Evolutionary conservation across 2,797 vertebrate genomes (phyloP), one percentile per base, ranked within the genome.

Genomic region (Oryzias dopingdopingensis): DNA sequence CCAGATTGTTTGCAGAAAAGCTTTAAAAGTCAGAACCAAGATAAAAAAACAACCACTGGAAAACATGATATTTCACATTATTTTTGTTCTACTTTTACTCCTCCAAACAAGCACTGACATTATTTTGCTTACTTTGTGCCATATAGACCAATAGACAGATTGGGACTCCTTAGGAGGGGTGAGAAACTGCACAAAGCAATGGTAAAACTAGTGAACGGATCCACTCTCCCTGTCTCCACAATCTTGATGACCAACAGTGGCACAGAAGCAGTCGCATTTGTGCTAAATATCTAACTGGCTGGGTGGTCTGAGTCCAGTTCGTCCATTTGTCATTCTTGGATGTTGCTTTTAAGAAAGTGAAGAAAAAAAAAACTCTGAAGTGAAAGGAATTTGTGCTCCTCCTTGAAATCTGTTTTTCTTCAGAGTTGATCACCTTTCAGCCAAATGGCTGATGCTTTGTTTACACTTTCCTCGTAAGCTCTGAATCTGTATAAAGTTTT

Each of bases 281-380:
- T 49, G 41, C 50, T 47, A 22, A 50, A 45, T 18, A 41, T 59
- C 5, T 53, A 43, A 41, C 17, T 52, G 20, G 20, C 46, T 48
- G 46, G 18, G 64, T 73, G 74, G 63, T 63, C 48, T 48, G 40
- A 56, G 1, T 70, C 43, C 52, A 51, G 58, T 44, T 50, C 43
- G 10, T 56, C 37, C 8, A 22, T 62, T 47, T 65, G 56, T 59
- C 17, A 32, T 37, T 63, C 64, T 66, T 54, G 56, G 51, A 53
- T 64, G 43, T 43, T 59, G 23, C 42, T 22, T 65, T 5, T 32
- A 42, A 13, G 37, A 22, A 8, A 18, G 54, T 52, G 23, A 53
- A 24, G 24, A 24, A 29, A 29, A 26, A 18, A 42, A 52, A 46
- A 53, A 52, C 43, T 42, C 14, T 14, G 14, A 15, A 56, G 44